Base-by-base conservation (phyloP, 1,140 invertebrate genomes). In the Drosophila lacertosa region DNA sequence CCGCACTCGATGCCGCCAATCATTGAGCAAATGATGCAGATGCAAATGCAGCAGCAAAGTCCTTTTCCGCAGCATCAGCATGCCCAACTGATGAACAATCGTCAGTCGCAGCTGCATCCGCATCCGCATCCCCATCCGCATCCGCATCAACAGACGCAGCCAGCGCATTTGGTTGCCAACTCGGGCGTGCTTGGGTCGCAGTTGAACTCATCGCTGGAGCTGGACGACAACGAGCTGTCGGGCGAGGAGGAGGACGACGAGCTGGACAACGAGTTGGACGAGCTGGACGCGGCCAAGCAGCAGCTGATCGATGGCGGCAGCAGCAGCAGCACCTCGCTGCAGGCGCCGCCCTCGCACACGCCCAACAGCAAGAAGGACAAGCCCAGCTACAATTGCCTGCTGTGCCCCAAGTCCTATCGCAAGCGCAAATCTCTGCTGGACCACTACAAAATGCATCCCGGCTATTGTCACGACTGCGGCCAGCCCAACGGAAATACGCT, bases 391-490 rank as follows among this genome's bases (percentile, higher is more conserved):
- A 89, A 90, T 64, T 91, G 90, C 29, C 51, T 91, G 37, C 60
- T 90, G 24, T 91, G 90, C 18, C 76, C 90, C 1, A 91, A 91
- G 48, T 91, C 90, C 7, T 91, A 91, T 55, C 74, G 90, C 10
- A 91, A 91, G 58, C 76, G 90, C 2, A 91, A 91, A 59, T 91
- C 90, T 0, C 50, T 91, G 24, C 57, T 91, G 26, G 90, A 91
- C 72, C 90, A 91, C 55, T 91, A 91, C 48, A 91, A 91, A 55
- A 84, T 89, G 58, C 90, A 91, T 82, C 90, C 90, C 2, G 90
- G 90, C 4, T 91, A 73, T 67, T 91, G 90, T 53, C 90, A 91
- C 57, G 90, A 91, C 51, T 91, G 90, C 55, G 90, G 90, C 0
- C 81, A 91, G 69, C 84, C 90, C 11, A 91, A 91, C 59, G 90